These are phyloP conservation scores for Columbina picui DNA, from an alignment of 2,113 vertebrate species.

Conservation along the genomic window DNA sequence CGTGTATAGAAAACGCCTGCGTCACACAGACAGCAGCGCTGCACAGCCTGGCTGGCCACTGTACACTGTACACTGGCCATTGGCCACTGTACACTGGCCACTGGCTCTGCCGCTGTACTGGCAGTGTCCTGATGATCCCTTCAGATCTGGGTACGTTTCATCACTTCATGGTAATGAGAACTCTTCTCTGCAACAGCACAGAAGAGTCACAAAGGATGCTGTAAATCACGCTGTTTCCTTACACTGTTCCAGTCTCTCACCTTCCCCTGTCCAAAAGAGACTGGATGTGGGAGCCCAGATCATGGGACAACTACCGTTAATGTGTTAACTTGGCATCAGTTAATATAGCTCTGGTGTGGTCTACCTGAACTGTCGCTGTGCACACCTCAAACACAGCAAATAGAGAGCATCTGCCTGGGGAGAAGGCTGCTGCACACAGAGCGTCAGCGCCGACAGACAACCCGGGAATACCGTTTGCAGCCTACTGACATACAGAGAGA, in stretches of 20 bases:
- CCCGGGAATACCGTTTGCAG: background rate
- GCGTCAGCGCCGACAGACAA: background rate
- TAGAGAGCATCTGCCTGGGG: background rate
- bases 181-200: background rate
- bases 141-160: background rate
- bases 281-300: background rate
- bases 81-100: too few relatives aligned
- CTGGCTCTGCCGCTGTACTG: too few relatives aligned
- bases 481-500: background rate
- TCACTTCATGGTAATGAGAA: background rate
- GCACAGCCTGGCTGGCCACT: background rate
- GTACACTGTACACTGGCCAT: too few relatives aligned
- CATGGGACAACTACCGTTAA: background rate
- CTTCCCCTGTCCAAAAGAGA: background rate
- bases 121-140: background rate
- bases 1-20: background rate
- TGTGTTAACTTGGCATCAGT: background rate
- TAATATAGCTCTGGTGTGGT: background rate
- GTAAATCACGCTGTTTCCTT: background rate
- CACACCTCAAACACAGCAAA: background rate
- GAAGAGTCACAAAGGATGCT: background rate
- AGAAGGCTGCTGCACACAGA: background rate
- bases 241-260: background rate
- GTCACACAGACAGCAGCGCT: background rate
- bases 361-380: background rate